Evolutionary conservation across 2,888 invertebrate species (phyloP).

Genomic region (Amblyjoppa proteus): DNA sequence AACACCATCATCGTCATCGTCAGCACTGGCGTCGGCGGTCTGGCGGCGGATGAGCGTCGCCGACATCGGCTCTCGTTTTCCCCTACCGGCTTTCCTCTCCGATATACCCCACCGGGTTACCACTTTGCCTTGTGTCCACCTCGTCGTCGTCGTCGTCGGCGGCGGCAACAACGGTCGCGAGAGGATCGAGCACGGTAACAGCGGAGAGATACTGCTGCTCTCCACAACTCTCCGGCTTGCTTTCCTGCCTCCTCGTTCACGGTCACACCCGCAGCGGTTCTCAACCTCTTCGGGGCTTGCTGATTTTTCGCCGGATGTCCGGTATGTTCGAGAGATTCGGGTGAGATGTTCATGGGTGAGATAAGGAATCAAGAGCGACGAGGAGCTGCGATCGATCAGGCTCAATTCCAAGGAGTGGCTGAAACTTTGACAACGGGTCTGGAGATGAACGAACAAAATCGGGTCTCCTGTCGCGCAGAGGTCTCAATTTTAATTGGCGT

Average conservation of each 20-base stretch:
- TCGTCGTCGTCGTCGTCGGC: conserved; percentile 61
- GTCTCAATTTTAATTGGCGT: too few relatives aligned
- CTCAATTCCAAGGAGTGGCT: background rate
- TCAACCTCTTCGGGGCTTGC: conserved; percentile 71
- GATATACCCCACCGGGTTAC: conserved; percentile 63
- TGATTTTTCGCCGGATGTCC: conserved; percentile 59
- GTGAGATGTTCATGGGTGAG: background rate
- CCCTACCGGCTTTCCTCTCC: conserved; percentile 66
- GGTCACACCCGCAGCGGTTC: conserved; percentile 83
- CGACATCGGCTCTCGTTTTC: conserved; percentile 71
- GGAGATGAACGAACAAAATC: background rate
- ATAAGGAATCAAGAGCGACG: background rate
- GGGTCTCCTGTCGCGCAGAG: too few relatives aligned
- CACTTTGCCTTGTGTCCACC: conserved; percentile 68
- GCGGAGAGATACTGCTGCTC: conserved; percentile 74
- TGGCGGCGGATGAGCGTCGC: conserved; percentile 57
- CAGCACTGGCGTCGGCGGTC: conserved; percentile 54
- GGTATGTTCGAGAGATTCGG: conserved; percentile 5
- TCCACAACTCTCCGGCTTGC: conserved; percentile 81
- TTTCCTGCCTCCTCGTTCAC: conserved; percentile 83
- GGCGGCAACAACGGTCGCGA: conserved; percentile 57
- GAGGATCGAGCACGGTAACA: conserved; percentile 59
- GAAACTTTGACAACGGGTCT: background rate
- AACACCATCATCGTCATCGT: conserved; percentile 53
- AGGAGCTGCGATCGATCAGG: background rate